Percentiles rank a stretch among this genome's conserved stretches.
Conservation (phyloP, 2,888 invertebrate genomes). For the Brachypalpus laphriformis region DNA sequence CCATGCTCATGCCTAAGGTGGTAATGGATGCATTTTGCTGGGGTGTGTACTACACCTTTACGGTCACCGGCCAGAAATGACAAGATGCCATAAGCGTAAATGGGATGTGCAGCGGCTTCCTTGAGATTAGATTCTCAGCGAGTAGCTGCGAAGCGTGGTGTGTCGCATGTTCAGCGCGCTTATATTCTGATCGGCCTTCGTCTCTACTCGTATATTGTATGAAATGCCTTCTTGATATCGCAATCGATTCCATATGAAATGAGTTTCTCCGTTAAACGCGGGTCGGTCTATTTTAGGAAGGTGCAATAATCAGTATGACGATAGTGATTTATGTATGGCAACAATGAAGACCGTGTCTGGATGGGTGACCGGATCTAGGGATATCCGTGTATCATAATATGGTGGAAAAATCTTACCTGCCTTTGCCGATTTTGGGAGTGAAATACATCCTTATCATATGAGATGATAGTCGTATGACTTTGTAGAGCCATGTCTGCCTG, state of each 20-base stretch:
- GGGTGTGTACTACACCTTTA: constrained; percentile 17
- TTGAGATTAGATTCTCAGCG: constrained; percentile 19
- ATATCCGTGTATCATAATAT: neutral
- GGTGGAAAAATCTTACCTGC: no score
- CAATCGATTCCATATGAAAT: constrained; percentile 1
- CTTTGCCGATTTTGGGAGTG: no score
- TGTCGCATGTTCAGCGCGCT: neutral
- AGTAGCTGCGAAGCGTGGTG: neutral
- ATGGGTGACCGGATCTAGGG: constrained; percentile 4
- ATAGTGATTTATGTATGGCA: constrained; percentile 16
- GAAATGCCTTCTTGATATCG: neutral
- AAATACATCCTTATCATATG: no score
- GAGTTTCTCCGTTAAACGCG: neutral
- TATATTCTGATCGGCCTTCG: neutral
- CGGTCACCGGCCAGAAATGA: constrained; percentile 32
- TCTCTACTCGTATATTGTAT: no score
- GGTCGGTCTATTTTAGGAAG: constrained; percentile 14
- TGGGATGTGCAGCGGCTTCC: constrained; percentile 38
- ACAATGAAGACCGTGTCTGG: neutral
- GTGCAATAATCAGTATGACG: constrained; percentile 8
- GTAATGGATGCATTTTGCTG: constrained; percentile 33
- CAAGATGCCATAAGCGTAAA: constrained; percentile 37
- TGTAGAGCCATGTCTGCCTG: no score
- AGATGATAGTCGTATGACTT: no score
- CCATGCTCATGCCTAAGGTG: constrained; percentile 17